phyloP scores from a whole-genome alignment of 1,140 invertebrate species.

The Thaumatotibia leucotreta region DNA sequence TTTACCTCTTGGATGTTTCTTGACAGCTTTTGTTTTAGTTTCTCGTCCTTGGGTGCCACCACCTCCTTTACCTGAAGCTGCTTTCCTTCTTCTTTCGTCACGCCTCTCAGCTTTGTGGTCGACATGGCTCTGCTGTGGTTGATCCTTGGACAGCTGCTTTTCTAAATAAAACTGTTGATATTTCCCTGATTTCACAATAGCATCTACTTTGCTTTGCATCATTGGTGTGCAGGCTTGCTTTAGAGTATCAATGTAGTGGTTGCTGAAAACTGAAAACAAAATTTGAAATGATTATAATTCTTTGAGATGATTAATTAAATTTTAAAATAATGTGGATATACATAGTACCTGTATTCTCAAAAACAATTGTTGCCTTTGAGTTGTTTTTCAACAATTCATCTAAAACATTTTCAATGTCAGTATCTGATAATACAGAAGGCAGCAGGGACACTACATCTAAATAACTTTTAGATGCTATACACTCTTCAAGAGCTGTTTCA shows the following conservation, averaged over 20 bases:
- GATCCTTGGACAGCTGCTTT: constrained; percentile 75
- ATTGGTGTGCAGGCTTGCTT: constrained; percentile 82
- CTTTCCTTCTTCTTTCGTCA: constrained; percentile 93
- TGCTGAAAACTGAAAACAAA: constrained; percentile 77
- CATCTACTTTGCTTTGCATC: constrained; percentile 85
- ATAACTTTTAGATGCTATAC: constrained; percentile 84
- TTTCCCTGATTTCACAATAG: constrained; percentile 82
- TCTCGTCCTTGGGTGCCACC: constrained; percentile 95
- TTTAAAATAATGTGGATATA: too few relatives aligned
- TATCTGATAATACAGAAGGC: constrained; percentile 86
- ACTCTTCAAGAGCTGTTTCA: constrained; percentile 91
- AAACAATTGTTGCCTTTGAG: constrained; percentile 69
- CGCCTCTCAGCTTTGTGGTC: constrained; percentile 85
- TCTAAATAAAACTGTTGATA: constrained; percentile 81
- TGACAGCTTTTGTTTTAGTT: constrained; percentile 96
- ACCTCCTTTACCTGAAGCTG: constrained; percentile 89
- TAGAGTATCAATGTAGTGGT: constrained; percentile 83
- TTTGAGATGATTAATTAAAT: too few relatives aligned
- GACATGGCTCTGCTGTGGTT: constrained; percentile 56
- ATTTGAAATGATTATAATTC: constrained; percentile 3
- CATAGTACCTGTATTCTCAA: constrained; percentile 77
- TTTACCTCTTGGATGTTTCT: constrained; percentile 81
- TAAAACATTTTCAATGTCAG: constrained; percentile 86
- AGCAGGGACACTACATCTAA: constrained; percentile 88
- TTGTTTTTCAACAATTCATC: constrained; percentile 79